Percentiles rank a stretch among this genome's conserved stretches.
phyloP scores from a whole-genome alignment of 2,797 vertebrate genomes.

The Bothrops alternatus region DNA sequence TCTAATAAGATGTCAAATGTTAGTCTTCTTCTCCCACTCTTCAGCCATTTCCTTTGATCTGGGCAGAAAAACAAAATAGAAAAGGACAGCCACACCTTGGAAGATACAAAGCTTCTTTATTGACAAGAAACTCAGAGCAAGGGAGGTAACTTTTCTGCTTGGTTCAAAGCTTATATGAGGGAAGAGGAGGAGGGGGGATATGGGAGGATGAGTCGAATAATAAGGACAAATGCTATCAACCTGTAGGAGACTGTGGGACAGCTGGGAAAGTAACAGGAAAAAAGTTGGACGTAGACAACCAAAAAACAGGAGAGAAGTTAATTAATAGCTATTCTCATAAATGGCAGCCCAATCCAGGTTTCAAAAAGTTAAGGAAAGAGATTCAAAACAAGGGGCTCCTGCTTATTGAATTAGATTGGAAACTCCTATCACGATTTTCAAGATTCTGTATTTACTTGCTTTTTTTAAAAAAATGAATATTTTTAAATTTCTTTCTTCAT shows the following conservation, averaged over 20 bases:
- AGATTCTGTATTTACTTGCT: neutral
- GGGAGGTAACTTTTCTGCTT: neutral
- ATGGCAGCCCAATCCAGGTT: neutral
- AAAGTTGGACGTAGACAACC: neutral
- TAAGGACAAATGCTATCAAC: neutral
- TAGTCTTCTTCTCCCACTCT: neutral
- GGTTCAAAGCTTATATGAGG: neutral
- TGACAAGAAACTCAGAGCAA: neutral
- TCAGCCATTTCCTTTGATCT: neutral
- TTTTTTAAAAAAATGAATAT: neutral
- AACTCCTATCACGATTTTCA: neutral
- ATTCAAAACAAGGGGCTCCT: neutral
- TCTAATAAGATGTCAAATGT: neutral
- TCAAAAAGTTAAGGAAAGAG: neutral
- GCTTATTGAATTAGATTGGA: neutral
- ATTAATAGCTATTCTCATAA: neutral
- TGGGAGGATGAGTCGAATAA: neutral
- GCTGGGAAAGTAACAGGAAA: neutral
- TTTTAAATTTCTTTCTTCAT: neutral
- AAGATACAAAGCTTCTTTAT: neutral
- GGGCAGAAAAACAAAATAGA: neutral
- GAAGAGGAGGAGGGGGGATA: neutral
- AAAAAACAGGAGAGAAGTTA: neutral
- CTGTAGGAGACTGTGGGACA: neutral
- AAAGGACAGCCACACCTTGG: neutral